These are phyloP conservation scores for Amphilophus citrinellus DNA, from an alignment of 2,113 vertebrate species.

Conservation along the genomic window DNA sequence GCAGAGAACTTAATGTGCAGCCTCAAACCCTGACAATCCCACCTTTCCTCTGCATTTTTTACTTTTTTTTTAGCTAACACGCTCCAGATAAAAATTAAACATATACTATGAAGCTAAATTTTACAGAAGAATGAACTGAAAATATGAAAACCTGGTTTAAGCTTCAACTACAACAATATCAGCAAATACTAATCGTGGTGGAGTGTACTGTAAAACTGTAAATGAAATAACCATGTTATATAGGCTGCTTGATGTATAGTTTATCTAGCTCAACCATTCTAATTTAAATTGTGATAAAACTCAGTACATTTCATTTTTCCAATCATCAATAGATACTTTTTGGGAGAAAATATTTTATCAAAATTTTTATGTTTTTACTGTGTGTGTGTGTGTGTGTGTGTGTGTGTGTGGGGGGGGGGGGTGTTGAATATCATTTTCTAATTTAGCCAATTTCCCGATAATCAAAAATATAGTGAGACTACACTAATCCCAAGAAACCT, in stretches of 20 bases:
- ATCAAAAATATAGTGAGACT: background rate
- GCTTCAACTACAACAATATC: background rate
- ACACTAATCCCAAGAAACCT: background rate
- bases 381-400: background rate
- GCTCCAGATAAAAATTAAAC: background rate
- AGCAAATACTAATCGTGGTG: background rate
- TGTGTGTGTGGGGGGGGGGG: background rate
- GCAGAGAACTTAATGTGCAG: slow-evolving; percentile 31
- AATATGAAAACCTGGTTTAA: background rate
- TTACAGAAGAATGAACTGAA: background rate
- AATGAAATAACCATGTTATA: background rate
- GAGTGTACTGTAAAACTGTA: background rate
- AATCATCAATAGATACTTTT: no score
- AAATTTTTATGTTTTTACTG: background rate
- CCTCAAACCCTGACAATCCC: background rate
- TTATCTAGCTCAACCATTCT: background rate
- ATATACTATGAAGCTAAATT: background rate
- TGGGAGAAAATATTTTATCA: background rate
- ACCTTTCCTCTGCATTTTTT: background rate
- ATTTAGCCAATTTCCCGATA: slow-evolving; percentile 19
- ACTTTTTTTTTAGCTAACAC: background rate
- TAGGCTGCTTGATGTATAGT: background rate
- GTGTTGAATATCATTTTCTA: background rate
- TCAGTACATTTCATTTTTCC: background rate
- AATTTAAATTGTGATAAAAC: background rate